Evolutionary conservation across 2,113 vertebrate genomes (phyloP), one percentile per base, ranked within the genome.

Genomic region (Vulpes lagopus): DNA sequence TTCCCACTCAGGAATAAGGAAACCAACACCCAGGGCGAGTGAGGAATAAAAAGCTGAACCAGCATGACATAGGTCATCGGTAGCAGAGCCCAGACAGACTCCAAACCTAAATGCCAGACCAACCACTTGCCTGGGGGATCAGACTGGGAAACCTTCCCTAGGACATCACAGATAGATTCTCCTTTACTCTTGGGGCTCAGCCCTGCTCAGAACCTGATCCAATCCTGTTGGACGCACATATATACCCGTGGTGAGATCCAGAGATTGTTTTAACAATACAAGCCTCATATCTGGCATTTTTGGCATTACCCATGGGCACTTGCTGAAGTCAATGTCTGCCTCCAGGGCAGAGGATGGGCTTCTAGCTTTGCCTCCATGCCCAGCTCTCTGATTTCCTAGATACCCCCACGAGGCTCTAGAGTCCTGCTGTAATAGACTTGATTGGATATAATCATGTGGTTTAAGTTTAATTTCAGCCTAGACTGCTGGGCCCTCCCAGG

Each of bases 31-130:
- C 57, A 62, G 57, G 74, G 9, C 12, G 1, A 0, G 14, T 35
- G 11, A 57, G 27, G 30, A 57, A 38, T 12, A 30, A 69, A 35
- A 16, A 30, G 3, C 32, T 25, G 2, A 23, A 23, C 3, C 11
- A 32, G 51, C 0, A 0, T 6, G 49, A 53, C 4, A 0, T 1
- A 11, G 6, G 78, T 65, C n/a, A 43, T 5, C 7, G 5, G 76
- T 2, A 23, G 12, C 38, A 64, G 51, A 95, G n/a, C 73, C 23
- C 73, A 30, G 10, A 1, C 0, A 6, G 27, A 43, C 64, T 43
- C 9, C 12, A 25, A 25, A 55, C n/a, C 43, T 2, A 60, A 73
- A 53, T 19, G 14, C 16, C 25, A 22, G 60, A 38, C 51, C 23
- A 8, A 16, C 8, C 38, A 1, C 8, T 32, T 7, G 8, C 38